Conservation (phyloP, 1,140 invertebrate genomes). For the Meloidogyne exigua region DNA sequence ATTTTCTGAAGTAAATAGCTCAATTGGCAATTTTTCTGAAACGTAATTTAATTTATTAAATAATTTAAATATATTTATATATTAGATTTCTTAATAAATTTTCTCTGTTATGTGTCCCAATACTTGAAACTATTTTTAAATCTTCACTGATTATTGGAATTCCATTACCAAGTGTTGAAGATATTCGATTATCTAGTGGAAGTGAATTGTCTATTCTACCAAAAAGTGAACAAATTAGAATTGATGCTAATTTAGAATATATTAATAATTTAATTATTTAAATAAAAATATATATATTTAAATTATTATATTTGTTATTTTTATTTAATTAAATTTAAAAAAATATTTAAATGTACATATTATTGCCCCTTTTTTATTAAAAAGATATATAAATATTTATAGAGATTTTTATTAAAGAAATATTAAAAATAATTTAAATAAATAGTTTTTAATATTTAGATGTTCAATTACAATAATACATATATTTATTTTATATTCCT, state of each 20-base stretch:
- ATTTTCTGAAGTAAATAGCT: conserved; percentile 20
- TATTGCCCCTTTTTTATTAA: no score
- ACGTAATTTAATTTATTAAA: not conserved
- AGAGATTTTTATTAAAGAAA: no score
- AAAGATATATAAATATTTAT: no score
- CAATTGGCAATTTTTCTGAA: conserved; percentile 41
- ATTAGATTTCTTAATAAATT: conserved; percentile 41
- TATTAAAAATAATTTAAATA: not conserved
- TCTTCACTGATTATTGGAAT: conserved; percentile 40
- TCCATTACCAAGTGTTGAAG: conserved; percentile 47
- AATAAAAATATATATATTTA: not conserved
- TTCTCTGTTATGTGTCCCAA: conserved; percentile 31
- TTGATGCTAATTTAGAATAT: conserved; percentile 36
- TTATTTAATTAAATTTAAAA: no score
- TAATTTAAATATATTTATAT: not conserved
- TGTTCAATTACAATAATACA: no score
- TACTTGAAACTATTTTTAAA: conserved; percentile 36
- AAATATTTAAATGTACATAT: no score
- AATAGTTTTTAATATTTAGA: not conserved
- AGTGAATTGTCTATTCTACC: conserved; percentile 20
- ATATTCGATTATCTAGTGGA: conserved; percentile 39
- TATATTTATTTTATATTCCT: not conserved
- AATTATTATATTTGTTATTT: no score
- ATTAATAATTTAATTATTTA: conserved; percentile 21
- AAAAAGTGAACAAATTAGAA: conserved; percentile 15